Evolutionary conservation across 2,888 invertebrate genomes (phyloP).

Genomic region (Emesis castigata): DNA sequence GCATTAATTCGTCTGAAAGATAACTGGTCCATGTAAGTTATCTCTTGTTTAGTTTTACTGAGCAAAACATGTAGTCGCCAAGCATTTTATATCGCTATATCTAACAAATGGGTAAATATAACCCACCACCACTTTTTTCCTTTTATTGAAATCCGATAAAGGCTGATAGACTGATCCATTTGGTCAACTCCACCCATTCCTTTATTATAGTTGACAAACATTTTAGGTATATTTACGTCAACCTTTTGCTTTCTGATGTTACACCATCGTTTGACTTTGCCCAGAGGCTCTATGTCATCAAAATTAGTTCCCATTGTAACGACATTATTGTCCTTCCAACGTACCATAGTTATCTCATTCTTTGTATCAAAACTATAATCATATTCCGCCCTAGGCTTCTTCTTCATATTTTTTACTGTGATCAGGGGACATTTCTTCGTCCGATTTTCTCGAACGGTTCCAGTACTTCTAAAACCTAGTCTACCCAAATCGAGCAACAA

Average conservation of each 20-base stretch:
- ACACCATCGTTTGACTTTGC: constrained; percentile 65
- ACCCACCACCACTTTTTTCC: constrained; percentile 68
- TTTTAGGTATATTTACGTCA: constrained; percentile 60
- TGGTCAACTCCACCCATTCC: constrained; percentile 67
- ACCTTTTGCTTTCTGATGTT: constrained; percentile 50
- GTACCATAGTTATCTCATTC: constrained; percentile 60
- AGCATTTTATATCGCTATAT: constrained; percentile 64
- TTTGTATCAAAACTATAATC: constrained; percentile 66
- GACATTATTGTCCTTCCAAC: constrained; percentile 68
- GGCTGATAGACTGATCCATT: constrained; percentile 56
- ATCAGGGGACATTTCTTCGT: constrained; percentile 63
- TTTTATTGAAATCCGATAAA: constrained; percentile 32
- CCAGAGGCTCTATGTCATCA: constrained; percentile 60
- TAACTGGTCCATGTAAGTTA: constrained; percentile 55
- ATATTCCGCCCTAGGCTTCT: constrained; percentile 60
- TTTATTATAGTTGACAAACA: constrained; percentile 64
- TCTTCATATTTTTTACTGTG: constrained; percentile 62
- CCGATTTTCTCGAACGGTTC: constrained; percentile 64
- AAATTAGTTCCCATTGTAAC: constrained; percentile 64
- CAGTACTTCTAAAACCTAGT: constrained; percentile 56
- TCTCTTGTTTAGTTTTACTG: constrained; percentile 45
- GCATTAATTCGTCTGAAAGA: constrained; percentile 50
- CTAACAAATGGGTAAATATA: constrained; percentile 64
- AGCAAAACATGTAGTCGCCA: constrained; percentile 61
- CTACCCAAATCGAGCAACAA: constrained; percentile 47